These are phyloP conservation scores for Natator depressus DNA, from an alignment of 2,113 vertebrate genomes.

Conservation along the genomic window DNA sequence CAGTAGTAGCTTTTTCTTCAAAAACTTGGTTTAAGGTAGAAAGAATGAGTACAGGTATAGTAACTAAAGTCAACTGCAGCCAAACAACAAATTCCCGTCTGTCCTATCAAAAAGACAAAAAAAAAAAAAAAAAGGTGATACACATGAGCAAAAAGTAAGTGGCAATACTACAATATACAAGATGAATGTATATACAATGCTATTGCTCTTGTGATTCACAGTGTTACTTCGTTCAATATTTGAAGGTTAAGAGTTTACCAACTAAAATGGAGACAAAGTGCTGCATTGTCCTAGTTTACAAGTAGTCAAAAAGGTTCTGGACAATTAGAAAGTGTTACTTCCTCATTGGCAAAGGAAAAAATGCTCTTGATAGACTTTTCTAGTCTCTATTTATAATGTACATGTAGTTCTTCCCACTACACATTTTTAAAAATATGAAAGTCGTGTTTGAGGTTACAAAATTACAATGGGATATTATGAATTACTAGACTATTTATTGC, in stretches of 20 bases:
- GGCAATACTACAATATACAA: fast-evolving
- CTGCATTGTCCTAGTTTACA: background rate
- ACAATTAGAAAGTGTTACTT: background rate
- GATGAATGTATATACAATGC: background rate
- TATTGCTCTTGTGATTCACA: background rate
- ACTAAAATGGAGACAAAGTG: background rate
- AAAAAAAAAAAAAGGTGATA: background rate
- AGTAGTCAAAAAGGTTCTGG: background rate
- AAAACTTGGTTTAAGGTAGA: fast-evolving
- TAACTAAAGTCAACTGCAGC: background rate
- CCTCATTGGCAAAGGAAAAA: background rate
- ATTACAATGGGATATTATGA: background rate
- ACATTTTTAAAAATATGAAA: background rate
- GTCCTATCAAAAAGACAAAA: background rate
- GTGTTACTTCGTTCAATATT: background rate
- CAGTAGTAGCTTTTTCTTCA: background rate
- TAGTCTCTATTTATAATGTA: background rate
- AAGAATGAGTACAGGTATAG: background rate
- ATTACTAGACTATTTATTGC: background rate
- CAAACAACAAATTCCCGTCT: fast-evolving
- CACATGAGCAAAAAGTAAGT: background rate
- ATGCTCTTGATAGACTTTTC: background rate
- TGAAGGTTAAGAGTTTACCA: background rate
- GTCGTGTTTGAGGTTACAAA: background rate
- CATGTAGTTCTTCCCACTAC: background rate